Evolutionary conservation across 2,113 vertebrate genomes (phyloP).

Genomic region (Gymnocephalus cernua): DNA sequence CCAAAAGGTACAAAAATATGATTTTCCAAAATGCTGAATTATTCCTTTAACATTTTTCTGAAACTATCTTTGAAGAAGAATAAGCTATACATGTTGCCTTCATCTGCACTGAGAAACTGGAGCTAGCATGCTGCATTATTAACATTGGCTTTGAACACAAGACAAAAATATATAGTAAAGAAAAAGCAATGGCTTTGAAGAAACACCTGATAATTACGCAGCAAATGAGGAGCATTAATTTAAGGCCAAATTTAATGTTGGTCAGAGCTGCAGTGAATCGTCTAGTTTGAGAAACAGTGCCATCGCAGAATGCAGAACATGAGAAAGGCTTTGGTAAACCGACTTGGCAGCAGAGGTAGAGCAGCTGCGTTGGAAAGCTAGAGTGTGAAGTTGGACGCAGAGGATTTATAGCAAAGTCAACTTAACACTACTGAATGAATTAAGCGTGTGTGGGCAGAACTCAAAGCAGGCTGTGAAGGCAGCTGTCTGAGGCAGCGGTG

Average conservation of each 20-base stretch:
- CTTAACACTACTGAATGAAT: constrained; percentile 68
- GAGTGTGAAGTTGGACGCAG: constrained; percentile 68
- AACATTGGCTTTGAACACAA: constrained; percentile 15
- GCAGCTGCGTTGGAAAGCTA: constrained; percentile 74
- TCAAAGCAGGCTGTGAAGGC: constrained; percentile 72
- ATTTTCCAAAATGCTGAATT: neutral
- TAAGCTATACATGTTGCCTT: neutral
- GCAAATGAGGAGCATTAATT: constrained; percentile 32
- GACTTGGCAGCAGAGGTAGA: constrained; percentile 70
- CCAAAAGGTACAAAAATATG: neutral
- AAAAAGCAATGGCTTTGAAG: constrained; percentile 21
- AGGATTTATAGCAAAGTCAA: constrained; percentile 71
- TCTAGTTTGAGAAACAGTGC: constrained; percentile 21
- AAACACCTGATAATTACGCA: constrained; percentile 40
- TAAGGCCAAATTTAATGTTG: constrained; percentile 35
- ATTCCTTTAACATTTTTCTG: neutral
- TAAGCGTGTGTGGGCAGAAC: constrained; percentile 71
- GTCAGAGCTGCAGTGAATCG: constrained; percentile 33
- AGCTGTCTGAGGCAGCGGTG: constrained; percentile 69
- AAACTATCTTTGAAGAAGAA: neutral
- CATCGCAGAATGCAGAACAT: constrained; percentile 23
- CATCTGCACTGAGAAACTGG: neutral
- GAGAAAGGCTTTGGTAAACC: constrained; percentile 38
- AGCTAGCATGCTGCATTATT: constrained; percentile 7
- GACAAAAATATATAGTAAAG: neutral